phyloP scores from a whole-genome alignment of 2,888 invertebrate genomes.

The Ditylenchus weischeri region DNA sequence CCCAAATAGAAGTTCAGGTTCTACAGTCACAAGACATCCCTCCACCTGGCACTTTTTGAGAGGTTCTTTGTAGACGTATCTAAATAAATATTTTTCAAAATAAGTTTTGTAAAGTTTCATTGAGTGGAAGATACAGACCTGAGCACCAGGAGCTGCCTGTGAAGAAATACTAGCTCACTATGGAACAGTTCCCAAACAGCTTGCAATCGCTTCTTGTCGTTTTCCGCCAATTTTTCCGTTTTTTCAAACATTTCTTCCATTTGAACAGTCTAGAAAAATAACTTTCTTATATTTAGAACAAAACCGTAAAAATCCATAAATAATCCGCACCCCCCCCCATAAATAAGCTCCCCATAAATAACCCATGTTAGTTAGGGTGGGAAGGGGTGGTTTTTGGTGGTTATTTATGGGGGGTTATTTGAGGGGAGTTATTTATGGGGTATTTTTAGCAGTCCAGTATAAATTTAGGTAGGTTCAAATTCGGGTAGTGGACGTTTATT shows the following conservation, averaged over 20 bases:
- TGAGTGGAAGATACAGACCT: constrained; percentile 53
- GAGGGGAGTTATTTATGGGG: too few relatives aligned
- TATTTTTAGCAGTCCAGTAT: too few relatives aligned
- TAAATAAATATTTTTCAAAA: constrained; percentile 18
- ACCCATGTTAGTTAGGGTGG: too few relatives aligned
- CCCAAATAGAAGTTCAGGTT: constrained; percentile 68
- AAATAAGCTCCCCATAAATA: too few relatives aligned
- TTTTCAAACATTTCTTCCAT: constrained; percentile 54
- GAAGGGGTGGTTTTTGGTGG: too few relatives aligned
- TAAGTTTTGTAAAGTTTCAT: too few relatives aligned
- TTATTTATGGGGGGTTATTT: too few relatives aligned
- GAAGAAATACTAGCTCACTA: constrained; percentile 67
- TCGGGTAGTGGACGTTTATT: too few relatives aligned
- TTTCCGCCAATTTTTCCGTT: constrained; percentile 28
- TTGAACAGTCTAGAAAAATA: constrained; percentile 26
- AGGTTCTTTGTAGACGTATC: constrained; percentile 68
- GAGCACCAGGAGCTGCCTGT: constrained; percentile 68
- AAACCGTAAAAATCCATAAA: too few relatives aligned
- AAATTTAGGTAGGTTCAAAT: too few relatives aligned
- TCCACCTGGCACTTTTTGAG: constrained; percentile 69
- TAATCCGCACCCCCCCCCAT: too few relatives aligned
- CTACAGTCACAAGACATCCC: constrained; percentile 68
- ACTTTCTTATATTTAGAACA: too few relatives aligned
- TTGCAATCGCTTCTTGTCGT: constrained; percentile 59
- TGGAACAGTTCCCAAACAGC: constrained; percentile 69